Conservation (phyloP, 2,888 invertebrate genomes). For the Pinctada fucata region DNA sequence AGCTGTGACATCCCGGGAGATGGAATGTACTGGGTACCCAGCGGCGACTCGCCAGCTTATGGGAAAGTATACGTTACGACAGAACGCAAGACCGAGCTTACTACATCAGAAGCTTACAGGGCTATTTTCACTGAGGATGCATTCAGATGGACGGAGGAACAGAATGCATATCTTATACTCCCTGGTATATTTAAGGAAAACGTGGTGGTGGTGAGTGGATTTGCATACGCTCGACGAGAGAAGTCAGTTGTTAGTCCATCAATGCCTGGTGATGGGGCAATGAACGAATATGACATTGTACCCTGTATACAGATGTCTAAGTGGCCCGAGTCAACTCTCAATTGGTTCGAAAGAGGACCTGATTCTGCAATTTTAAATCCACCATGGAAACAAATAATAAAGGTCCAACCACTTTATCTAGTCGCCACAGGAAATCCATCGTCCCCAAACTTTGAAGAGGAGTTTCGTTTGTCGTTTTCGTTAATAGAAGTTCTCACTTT, state of each 20-base stretch:
- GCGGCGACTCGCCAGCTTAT: slow-evolving; percentile 12
- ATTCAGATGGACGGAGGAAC: background rate
- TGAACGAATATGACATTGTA: slow-evolving; percentile 36
- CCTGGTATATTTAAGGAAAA: slow-evolving; percentile 35
- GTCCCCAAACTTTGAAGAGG: slow-evolving; percentile 5
- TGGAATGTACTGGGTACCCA: slow-evolving; percentile 28
- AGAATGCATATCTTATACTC: slow-evolving; percentile 16
- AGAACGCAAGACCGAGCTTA: background rate
- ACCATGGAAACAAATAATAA: slow-evolving; percentile 13
- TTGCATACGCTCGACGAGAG: slow-evolving; percentile 5
- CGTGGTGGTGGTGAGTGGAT: slow-evolving; percentile 29
- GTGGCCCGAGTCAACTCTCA: slow-evolving; percentile 21
- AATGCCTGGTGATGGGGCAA: slow-evolving; percentile 28
- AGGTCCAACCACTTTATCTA: slow-evolving; percentile 30
- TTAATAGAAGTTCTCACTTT: slow-evolving; percentile 40
- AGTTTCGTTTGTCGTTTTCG: slow-evolving; percentile 41
- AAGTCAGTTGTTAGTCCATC: slow-evolving; percentile 22
- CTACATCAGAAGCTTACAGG: background rate
- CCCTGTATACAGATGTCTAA: slow-evolving; percentile 24
- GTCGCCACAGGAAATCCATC: slow-evolving; percentile 40
- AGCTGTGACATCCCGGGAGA: background rate
- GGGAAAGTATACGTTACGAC: slow-evolving; percentile 19
- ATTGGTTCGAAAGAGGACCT: background rate
- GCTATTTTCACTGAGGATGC: slow-evolving; percentile 22
- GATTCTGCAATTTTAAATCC: slow-evolving; percentile 4